Percentiles rank a stretch among this genome's conserved stretches.
phyloP scores from a whole-genome alignment of 1,140 invertebrate genomes.

The Aphaenogaster ashmeadi region DNA sequence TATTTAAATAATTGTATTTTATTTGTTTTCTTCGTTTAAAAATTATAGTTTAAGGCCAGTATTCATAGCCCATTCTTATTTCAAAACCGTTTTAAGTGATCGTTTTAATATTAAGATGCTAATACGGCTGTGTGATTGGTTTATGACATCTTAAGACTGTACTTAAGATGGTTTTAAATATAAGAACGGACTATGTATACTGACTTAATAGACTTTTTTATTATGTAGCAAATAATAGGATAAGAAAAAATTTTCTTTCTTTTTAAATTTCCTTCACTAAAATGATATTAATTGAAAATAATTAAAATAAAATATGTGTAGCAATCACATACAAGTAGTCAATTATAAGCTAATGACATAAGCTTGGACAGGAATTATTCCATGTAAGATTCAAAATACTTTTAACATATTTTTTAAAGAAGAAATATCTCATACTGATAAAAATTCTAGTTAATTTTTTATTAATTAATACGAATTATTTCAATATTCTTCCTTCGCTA shows the following conservation, averaged over 20 bases:
- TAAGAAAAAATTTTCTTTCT: not conserved
- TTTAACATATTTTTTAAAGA: not conserved
- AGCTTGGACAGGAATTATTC: not conserved
- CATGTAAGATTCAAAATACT: not conserved
- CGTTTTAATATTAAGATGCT: too few relatives aligned
- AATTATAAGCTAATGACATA: not conserved
- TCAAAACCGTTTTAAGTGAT: too few relatives aligned
- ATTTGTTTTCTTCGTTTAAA: slow-evolving; percentile 11
- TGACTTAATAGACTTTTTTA: too few relatives aligned
- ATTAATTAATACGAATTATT: not conserved
- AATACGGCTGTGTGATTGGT: too few relatives aligned
- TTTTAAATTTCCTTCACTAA: too few relatives aligned
- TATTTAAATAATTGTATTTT: slow-evolving; percentile 13
- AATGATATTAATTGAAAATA: too few relatives aligned
- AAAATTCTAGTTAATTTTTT: not conserved
- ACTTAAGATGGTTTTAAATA: too few relatives aligned
- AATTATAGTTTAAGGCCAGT: not conserved
- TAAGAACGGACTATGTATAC: too few relatives aligned
- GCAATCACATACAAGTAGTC: not conserved
- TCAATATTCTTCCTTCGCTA: not conserved
- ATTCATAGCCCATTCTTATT: too few relatives aligned
- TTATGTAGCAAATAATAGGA: not conserved
- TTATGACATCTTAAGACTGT: too few relatives aligned
- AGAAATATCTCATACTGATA: not conserved
- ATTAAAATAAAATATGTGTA: too few relatives aligned